These are phyloP conservation scores for Galaxea fascicularis DNA, from an alignment of 92 coral and sea anemone species.

Conservation along the genomic window DNA sequence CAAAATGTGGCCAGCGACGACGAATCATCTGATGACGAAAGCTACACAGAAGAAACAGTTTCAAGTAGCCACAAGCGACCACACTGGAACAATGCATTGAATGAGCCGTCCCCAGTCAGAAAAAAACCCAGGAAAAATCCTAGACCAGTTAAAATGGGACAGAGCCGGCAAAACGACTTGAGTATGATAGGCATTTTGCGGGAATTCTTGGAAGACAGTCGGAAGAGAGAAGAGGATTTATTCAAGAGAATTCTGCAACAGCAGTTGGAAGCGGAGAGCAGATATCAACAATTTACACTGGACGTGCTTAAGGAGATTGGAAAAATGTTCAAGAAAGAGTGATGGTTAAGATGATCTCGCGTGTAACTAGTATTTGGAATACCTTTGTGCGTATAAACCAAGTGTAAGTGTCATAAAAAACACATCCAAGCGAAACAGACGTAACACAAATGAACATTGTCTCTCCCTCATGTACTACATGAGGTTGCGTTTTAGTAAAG, in stretches of 20 bases:
- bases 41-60: conserved; percentile 23
- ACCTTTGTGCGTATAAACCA: neutral
- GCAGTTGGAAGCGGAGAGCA: conserved; percentile 83
- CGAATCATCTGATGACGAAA: conserved; percentile 53
- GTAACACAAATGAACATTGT: neutral
- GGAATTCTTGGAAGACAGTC: conserved; percentile 88
- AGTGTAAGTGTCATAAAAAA: too few species aligned
- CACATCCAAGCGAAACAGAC: too few species aligned
- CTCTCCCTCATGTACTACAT: too few species aligned
- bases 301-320: conserved; percentile 88
- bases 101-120: conserved; percentile 30
- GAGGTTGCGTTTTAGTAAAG: neutral
- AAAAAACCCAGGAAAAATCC: conserved; percentile 77
- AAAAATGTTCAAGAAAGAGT: conserved; percentile 67
- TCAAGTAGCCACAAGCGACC: conserved; percentile 7
- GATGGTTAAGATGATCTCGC: neutral
- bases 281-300: conserved; percentile 88
- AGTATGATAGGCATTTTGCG: conserved; percentile 70
- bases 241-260: conserved; percentile 81
- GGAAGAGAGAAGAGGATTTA: conserved; percentile 83
- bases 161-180: conserved; percentile 68
- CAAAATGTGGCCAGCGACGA: conserved; percentile 30
- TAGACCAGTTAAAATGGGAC: conserved; percentile 67
- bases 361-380: neutral
- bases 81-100: conserved; percentile 9